phyloP scores from a whole-genome alignment of 2,797 vertebrate genomes.

The Tapera naevia region DNA sequence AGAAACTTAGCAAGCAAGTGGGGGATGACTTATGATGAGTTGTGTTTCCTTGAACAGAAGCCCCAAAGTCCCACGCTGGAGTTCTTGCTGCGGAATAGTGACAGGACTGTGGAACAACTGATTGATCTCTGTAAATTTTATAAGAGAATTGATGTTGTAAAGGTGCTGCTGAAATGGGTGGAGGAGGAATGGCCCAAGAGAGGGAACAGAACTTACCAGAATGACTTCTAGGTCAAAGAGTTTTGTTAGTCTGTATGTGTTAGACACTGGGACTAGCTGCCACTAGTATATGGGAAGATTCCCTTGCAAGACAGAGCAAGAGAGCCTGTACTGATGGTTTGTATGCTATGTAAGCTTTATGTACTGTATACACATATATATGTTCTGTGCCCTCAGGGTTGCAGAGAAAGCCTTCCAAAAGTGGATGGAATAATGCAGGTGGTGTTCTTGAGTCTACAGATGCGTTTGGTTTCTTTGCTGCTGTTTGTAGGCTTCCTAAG shows the following conservation, averaged over 20 bases:
- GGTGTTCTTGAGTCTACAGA: not conserved
- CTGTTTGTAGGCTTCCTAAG: not conserved
- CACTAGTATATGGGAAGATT: not conserved
- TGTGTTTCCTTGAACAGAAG: slow-evolving; percentile 92
- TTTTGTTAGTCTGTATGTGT: not conserved
- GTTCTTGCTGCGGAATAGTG: slow-evolving; percentile 92
- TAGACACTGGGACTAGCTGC: slow-evolving; percentile 8
- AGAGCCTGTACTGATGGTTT: not conserved
- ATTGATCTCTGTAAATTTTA: slow-evolving; percentile 93
- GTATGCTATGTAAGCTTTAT: slow-evolving; percentile 13
- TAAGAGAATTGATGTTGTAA: slow-evolving; percentile 92
- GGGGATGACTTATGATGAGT: slow-evolving; percentile 98
- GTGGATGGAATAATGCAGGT: not conserved
- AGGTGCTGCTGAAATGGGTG: slow-evolving; percentile 91
- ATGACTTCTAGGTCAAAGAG: slow-evolving; percentile 63
- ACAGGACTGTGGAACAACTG: slow-evolving; percentile 92
- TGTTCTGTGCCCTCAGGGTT: not conserved
- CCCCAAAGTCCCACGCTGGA: slow-evolving; percentile 93
- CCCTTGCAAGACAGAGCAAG: not conserved
- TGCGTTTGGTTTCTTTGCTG: slow-evolving; percentile 8
- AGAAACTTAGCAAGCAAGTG: slow-evolving; percentile 98
- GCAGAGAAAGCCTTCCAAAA: slow-evolving; percentile 21
- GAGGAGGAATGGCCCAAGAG: slow-evolving; percentile 94
- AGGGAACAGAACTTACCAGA: slow-evolving; percentile 78
- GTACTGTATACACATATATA: not conserved